Percentiles rank a stretch among this genome's conserved stretches.
These are phyloP conservation scores for Ferrisia virgata DNA, from an alignment of 2,888 invertebrate species.

Conservation along the genomic window DNA sequence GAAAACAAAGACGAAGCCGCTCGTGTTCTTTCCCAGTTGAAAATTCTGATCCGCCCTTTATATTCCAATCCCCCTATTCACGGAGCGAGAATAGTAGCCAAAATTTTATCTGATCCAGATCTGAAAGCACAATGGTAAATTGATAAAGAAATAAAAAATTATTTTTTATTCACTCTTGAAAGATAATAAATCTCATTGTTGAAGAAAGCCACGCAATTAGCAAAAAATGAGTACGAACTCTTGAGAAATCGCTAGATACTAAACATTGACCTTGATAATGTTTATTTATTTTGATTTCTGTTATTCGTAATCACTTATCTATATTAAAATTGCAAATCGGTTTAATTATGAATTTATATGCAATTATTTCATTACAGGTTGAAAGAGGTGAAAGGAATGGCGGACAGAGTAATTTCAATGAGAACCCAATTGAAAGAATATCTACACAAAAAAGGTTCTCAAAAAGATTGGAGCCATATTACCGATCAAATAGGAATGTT, in stretches of 20 bases:
- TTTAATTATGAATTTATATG: background rate
- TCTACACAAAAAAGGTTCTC: constrained; percentile 72
- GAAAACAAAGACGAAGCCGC: constrained; percentile 74
- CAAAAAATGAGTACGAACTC: no score
- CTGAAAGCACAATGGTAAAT: constrained; percentile 71
- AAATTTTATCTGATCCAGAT: constrained; percentile 71
- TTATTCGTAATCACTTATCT: no score
- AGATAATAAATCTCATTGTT: no score
- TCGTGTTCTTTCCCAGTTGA: constrained; percentile 86
- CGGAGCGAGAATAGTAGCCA: constrained; percentile 84
- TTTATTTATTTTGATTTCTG: no score
- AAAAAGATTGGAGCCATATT: constrained; percentile 85
- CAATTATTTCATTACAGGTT: constrained; percentile 60
- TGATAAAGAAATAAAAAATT: no score
- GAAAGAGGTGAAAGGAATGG: constrained; percentile 94
- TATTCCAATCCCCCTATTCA: constrained; percentile 97
- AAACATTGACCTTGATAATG: no score
- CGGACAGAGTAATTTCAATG: constrained; percentile 92
- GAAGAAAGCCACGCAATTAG: no score
- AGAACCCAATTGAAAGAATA: constrained; percentile 72
- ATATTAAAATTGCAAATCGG: no score
- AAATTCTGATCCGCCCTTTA: constrained; percentile 91
- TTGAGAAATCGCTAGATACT: no score
- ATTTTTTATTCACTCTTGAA: no score
- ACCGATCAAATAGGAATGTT: constrained; percentile 99